A percentile compares a stretch with the other conserved stretches of the same genome.
Conservation (phyloP, 2,888 invertebrate species). For the Cheilosia urbana region DNA sequence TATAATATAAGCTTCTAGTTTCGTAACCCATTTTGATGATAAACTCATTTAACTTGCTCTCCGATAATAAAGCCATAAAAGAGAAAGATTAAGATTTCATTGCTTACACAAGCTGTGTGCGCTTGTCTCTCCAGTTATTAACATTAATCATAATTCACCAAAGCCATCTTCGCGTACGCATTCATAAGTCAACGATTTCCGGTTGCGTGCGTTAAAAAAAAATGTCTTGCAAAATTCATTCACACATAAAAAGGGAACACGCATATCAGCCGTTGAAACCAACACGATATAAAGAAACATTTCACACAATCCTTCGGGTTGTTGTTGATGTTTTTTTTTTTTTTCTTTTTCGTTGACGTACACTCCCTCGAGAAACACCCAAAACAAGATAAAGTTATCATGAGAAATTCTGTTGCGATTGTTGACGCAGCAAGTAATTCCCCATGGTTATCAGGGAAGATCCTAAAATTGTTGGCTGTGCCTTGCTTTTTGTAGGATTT, state of each 20-base stretch:
- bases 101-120: background rate
- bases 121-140: background rate
- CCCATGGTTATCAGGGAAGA: slow-evolving; percentile 16
- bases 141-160: slow-evolving; percentile 16
- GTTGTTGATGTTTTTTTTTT: slow-evolving; percentile 31
- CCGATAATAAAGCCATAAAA: too few relatives aligned
- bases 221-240: slow-evolving; percentile 19
- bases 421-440: background rate
- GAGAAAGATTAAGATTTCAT: background rate
- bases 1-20: too few relatives aligned
- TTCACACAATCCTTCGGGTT: slow-evolving; percentile 20
- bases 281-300: slow-evolving; percentile 8
- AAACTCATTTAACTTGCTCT: too few relatives aligned
- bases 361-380: slow-evolving; percentile 56
- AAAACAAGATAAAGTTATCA: slow-evolving; percentile 53
- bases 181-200: slow-evolving; percentile 46
- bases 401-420: slow-evolving; percentile 30
- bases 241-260: slow-evolving; percentile 11
- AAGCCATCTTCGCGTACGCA: slow-evolving; percentile 22
- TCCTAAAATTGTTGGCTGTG: slow-evolving; percentile 7
- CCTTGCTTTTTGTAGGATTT: slow-evolving; percentile 2
- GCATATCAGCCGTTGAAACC: slow-evolving; percentile 27
- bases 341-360: slow-evolving; percentile 2
- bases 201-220: slow-evolving; percentile 27
- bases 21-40: too few relatives aligned